Base-by-base conservation (phyloP, 1,140 invertebrate species). In the Cotesia vestalis region DNA sequence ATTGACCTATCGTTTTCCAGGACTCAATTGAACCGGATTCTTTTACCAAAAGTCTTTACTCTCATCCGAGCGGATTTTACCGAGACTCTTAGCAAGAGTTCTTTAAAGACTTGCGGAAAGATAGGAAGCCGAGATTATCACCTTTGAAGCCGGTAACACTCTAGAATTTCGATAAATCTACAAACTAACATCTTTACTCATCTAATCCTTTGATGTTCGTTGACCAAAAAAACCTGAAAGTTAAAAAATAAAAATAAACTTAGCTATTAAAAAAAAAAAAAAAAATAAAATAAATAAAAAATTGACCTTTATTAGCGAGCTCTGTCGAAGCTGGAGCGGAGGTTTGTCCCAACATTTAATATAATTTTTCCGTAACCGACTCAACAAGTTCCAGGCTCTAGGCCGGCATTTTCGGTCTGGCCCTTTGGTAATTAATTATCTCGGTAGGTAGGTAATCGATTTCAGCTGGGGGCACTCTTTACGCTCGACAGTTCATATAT, bases 241-340 rank as follows among this genome's bases (percentile, higher is more conserved):
- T 27, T 27, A 27, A 64, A 64, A 64, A 69, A 71, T 78, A 82
- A 80, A 76, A 79, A 73, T 76, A 61, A 79, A 74, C 62, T 51
- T 68, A 74, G 73, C 59, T 71, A 66, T 60, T 72, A 69, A 61
- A 34, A 52, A 60, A 68, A 36, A 60, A 63, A 72, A 62, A 72
- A 64, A 73, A 71, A 70, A 62, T 17, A 57, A 60, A 20, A 60
- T 53, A 73, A 66, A 72, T 57, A 68, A 69, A 17, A 17, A 17
- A 17, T 17, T 17, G 0, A 17, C 17, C 17, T 17, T 17, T 17
- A 17, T 17, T 17, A 17, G 17, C 17, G 17, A 17, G 17, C 17
- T 17, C 17, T 17, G 17, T 17, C 55, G 73, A 77, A 72, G 72
- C 69, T 74, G 66, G 17, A 17, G 17, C 17, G 17, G 1, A 17